phyloP scores from a whole-genome alignment of 1,140 invertebrate species.

The Xylocopa sonorina region DNA sequence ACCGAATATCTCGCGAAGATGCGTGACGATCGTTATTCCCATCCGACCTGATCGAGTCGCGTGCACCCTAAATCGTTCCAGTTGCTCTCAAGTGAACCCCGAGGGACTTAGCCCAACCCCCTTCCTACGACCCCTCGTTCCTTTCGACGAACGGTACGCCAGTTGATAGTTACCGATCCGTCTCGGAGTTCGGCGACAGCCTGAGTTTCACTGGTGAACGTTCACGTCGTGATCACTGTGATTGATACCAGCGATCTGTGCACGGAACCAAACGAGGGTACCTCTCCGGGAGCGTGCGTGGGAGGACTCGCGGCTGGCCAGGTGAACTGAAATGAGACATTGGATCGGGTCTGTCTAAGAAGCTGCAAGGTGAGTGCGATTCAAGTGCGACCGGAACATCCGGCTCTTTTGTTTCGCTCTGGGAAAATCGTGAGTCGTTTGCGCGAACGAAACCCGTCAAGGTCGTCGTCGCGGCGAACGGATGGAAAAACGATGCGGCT shows the following conservation, averaged over 20 bases:
- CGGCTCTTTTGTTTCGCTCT: constrained; percentile 2
- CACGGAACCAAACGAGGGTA: neutral
- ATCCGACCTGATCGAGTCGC: constrained; percentile 22
- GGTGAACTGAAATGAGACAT: constrained; percentile 62
- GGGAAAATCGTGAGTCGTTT: constrained; percentile 19
- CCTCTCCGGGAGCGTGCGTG: neutral
- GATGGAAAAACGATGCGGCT: constrained; percentile 17
- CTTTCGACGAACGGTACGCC: too few species aligned
- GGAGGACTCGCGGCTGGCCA: constrained; percentile 27
- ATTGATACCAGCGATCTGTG: constrained; percentile 8
- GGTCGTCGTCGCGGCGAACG: neutral
- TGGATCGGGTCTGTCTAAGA: constrained; percentile 57
- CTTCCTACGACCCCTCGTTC: too few species aligned
- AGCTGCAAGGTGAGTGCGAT: constrained; percentile 58
- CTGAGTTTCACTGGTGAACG: too few species aligned
- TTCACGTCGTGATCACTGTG: neutral
- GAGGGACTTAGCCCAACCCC: too few species aligned
- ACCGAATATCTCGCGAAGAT: constrained; percentile 40
- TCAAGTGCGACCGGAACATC: neutral
- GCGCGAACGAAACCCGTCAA: neutral
- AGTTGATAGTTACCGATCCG: too few species aligned
- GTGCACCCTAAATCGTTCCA: neutral
- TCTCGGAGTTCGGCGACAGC: too few species aligned
- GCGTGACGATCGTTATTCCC: constrained; percentile 22
- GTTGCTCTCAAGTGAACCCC: neutral